Conservation (phyloP, 2,888 invertebrate species). For the Scelioninae gen. 2 region DNA sequence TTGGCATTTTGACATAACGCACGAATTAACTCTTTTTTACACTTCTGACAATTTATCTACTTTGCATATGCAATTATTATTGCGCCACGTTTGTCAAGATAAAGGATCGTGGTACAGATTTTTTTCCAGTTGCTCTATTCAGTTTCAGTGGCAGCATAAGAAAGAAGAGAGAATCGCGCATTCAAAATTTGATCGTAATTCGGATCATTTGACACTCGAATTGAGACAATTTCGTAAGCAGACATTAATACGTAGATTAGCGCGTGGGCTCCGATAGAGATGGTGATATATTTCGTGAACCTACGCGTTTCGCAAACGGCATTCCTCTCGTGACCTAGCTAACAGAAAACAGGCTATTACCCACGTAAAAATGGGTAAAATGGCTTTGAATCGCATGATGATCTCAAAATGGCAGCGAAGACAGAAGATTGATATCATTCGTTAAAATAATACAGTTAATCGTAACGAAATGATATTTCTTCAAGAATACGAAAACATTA, state of each 20-base stretch:
- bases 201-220: no score
- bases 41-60: no score
- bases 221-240: constrained; percentile 56
- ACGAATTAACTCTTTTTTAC: no score
- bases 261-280: constrained; percentile 57
- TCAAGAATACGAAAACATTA: no score
- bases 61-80: constrained; percentile 30
- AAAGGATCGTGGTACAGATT: no score
- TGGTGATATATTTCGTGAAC: constrained; percentile 61
- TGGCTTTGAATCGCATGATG: constrained; percentile 62
- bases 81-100: constrained; percentile 11
- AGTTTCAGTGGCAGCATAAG: neutral
- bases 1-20: no score
- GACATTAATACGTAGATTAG: constrained; percentile 57
- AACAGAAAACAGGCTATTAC: constrained; percentile 66
- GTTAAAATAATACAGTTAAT: constrained; percentile 30
- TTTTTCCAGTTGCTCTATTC: no score
- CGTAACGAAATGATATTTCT: no score
- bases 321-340: constrained; percentile 66
- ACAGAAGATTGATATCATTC: constrained; percentile 32
- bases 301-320: constrained; percentile 58
- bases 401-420: constrained; percentile 52
- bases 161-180: neutral
- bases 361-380: constrained; percentile 62
- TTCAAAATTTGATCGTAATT: constrained; percentile 19